A percentile compares a stretch with the other conserved stretches of the same genome.
These are phyloP conservation scores for Leucophora obtusa DNA, from an alignment of 2,888 invertebrate genomes.

Conservation along the genomic window DNA sequence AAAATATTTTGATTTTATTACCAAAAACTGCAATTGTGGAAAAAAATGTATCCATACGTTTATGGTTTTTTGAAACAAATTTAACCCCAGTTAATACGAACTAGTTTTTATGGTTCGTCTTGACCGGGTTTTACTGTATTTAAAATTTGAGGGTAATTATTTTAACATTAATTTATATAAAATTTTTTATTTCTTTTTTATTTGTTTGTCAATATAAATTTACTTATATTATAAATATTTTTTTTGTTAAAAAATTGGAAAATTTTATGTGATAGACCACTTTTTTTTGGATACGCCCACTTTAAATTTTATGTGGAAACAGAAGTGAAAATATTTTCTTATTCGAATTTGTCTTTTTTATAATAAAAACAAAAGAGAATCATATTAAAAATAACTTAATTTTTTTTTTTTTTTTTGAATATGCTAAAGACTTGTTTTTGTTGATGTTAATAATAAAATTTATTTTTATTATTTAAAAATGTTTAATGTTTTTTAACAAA, in stretches of 20 bases:
- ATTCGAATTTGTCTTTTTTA: slow-evolving; percentile 19
- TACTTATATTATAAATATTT: neutral
- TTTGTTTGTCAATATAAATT: slow-evolving; percentile 2
- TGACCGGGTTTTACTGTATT: too few relatives aligned
- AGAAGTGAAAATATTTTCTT: slow-evolving; percentile 13
- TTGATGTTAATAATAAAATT: slow-evolving; percentile 1
- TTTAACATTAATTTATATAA: too few relatives aligned
- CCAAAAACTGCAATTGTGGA: too few relatives aligned
- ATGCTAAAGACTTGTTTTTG: too few relatives aligned
- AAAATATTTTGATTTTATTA: too few relatives aligned
- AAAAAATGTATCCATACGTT: too few relatives aligned
- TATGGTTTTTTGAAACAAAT: too few relatives aligned
- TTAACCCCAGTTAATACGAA: too few relatives aligned
- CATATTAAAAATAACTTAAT: slow-evolving; percentile 30
- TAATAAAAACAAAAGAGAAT: neutral
- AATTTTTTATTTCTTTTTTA: neutral
- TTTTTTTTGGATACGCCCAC: slow-evolving; percentile 19
- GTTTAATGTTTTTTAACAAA: slow-evolving; percentile 27
- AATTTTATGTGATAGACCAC: slow-evolving; percentile 1
- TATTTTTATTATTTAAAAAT: slow-evolving; percentile 6
- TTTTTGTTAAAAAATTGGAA: slow-evolving; percentile 1
- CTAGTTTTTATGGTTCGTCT: too few relatives aligned
- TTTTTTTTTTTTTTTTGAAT: neutral
- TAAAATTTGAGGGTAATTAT: neutral
- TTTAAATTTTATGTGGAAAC: neutral